Evolutionary conservation across 2,888 invertebrate species (phyloP).

Genomic region (Diaperis boleti): DNA sequence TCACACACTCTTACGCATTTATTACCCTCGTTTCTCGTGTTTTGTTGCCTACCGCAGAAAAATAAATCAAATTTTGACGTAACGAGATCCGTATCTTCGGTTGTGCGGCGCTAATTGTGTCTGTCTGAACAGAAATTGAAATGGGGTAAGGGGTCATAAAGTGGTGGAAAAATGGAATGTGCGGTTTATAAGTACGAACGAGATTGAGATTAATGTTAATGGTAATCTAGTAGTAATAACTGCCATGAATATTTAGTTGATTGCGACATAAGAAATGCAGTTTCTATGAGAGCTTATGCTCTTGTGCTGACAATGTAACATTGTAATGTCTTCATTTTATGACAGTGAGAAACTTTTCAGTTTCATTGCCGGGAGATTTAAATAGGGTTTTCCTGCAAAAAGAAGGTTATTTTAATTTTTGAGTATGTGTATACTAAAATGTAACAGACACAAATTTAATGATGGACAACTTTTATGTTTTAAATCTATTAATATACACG

Average conservation of each 20-base stretch:
- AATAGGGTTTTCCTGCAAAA: no score
- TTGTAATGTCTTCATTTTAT: no score
- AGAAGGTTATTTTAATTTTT: no score
- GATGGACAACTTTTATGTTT: no score
- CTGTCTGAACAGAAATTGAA: not conserved
- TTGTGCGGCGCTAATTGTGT: not conserved
- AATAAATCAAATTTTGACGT: constrained; percentile 12
- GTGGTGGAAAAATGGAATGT: not conserved
- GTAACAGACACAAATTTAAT: no score
- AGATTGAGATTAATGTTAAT: not conserved
- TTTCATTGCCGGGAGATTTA: no score
- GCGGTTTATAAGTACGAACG: not conserved
- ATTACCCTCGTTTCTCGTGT: constrained; percentile 2
- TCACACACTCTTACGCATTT: constrained; percentile 7
- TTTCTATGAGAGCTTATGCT: no score
- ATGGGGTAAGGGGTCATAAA: constrained; percentile 1
- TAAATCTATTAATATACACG: no score
- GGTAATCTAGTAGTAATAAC: not conserved
- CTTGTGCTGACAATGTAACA: no score
- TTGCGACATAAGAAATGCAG: not conserved
- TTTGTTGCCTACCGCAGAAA: constrained; percentile 1
- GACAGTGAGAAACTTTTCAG: no score
- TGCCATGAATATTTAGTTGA: not conserved
- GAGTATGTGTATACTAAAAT: no score
- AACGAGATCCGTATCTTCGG: not conserved